Evolutionary conservation across 2,797 vertebrate species (phyloP), one percentile per base, ranked within the genome.

Genomic region (Hypotaenidia philippensis): DNA sequence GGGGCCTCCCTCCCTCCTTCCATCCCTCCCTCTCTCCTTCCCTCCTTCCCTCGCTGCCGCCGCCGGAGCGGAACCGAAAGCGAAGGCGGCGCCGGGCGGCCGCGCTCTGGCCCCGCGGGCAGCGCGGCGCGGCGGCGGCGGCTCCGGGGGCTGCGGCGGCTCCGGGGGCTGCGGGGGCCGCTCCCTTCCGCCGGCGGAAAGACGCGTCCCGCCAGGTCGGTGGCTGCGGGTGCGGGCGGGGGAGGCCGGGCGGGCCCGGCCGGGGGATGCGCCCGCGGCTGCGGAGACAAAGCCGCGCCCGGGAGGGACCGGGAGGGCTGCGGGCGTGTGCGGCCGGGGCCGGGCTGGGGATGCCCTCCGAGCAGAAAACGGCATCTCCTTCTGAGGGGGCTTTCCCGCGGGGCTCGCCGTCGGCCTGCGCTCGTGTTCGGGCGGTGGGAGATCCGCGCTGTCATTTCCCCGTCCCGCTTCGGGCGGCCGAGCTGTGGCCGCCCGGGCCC

Each of bases 51-150:
- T 76, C 59, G 45, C 87, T 26, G 65, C 90, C 47, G 76, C 88
- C 78, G 64, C 78, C 36, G 78, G 91, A 95, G 89, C 70, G 80
- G 83, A 95, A 92, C 89, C 83, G 94, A 95, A 95, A 94, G 94
- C 86, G 64, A 89, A 87, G 88, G 74, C 91, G 90, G 83, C 19
- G 66, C 70, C 63, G 86, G 66, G 68, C 56, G 70, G 83, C 59
- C 38, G 61, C 68, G 44, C 69, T 84, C 63, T 44, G 75, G 72
- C 66, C 61, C 72, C 45, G 36, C 60, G 27, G 83, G 41, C 45
- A 23, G 45, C 22, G 45, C 45, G 22, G 45, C 22, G 45, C 45
- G 45, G 45, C 41, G 41, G 41, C 40, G 40, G 40, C 40, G 40
- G 40, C 40, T 18, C 40, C 40, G 40, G 40, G 40, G 15, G 40